These are phyloP conservation scores for Dasyornis broadbenti DNA, from an alignment of 2,113 vertebrate genomes.

Conservation along the genomic window DNA sequence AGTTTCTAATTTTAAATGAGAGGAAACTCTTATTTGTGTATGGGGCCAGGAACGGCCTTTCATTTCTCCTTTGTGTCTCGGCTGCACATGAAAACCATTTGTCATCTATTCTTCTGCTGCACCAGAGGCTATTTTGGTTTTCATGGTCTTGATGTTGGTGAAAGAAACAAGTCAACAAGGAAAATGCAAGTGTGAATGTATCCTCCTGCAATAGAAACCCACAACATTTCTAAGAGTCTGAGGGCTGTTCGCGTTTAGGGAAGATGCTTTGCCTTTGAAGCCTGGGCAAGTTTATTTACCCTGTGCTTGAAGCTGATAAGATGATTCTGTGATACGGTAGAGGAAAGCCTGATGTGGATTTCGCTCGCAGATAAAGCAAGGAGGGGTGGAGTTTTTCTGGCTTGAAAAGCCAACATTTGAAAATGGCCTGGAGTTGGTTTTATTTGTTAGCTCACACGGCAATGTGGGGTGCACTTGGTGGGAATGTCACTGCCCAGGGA, in stretches of 20 bases:
- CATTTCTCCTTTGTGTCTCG: slow-evolving; percentile 60
- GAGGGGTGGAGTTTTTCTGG: not conserved
- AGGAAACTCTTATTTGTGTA: slow-evolving; percentile 64
- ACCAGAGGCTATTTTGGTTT: slow-evolving; percentile 52
- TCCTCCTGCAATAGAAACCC: slow-evolving; percentile 47
- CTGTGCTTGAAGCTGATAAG: slow-evolving; percentile 20
- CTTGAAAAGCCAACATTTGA: not conserved
- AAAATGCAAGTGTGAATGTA: slow-evolving; percentile 63
- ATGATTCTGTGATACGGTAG: not conserved
- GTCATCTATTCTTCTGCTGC: slow-evolving; percentile 31
- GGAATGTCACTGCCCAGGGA: not conserved
- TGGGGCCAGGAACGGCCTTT: slow-evolving; percentile 32
- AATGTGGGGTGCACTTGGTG: not conserved
- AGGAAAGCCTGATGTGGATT: not conserved
- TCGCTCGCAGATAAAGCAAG: not conserved
- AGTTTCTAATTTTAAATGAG: slow-evolving; percentile 56
- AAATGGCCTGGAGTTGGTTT: not conserved
- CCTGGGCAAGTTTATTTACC: slow-evolving; percentile 10
- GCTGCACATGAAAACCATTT: not conserved
- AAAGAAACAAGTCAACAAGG: slow-evolving; percentile 55
- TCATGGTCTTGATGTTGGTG: slow-evolving; percentile 30
- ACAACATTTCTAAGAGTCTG: slow-evolving; percentile 2
- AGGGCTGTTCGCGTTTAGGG: not conserved
- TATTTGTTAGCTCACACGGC: not conserved
- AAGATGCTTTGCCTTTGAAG: slow-evolving; percentile 49